Base-by-base conservation (phyloP, 2,797 vertebrate genomes). In the Brotula barbata region DNA sequence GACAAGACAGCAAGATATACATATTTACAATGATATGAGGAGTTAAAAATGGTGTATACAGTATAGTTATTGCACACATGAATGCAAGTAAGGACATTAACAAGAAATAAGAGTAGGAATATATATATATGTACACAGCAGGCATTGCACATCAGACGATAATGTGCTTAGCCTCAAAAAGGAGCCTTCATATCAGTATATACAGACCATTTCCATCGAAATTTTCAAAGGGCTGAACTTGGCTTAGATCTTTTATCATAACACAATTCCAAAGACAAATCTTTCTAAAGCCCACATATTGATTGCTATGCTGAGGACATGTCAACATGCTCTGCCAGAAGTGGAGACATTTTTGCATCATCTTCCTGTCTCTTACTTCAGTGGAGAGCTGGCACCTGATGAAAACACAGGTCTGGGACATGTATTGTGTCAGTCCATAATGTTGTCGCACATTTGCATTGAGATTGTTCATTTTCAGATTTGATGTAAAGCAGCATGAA, bases 221-320 rank as follows among this genome's bases (percentile, higher is more conserved):
- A 52, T 40, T 52, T 52, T 49, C 43, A 43, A 49, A 41, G 14
- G 28, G 37, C 28, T 52, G 40, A 52, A 21, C n/a, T 10, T 33
- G 46, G n/a, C 11, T 2, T 31, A 43, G 25, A 51, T 43, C 17
- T 51, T 51, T 43, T 43, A 34, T 43, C 17, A 22, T 5, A 2
- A 22, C 20, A 23, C 15, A 23, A 23, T 45, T 45, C 20, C 9
- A 1, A 23, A 2, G 16, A 7, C 13, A 11, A 20, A 19, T 9
- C 25, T 49, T 17, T 33, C 16, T 16, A 48, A 48, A 17, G 45
- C 15, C 5, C 7, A 11, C 15, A n/a, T 11, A 15, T 12, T 17
- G 28, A 49, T 19, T 49, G 20, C 43, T 15, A 14, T 12, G 42
- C 42, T 14, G 25, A 15, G 46, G n/a, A 17, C 11, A 34, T 49